Conservation (phyloP, 1,140 invertebrate species). For the Eriocheir sinensis region DNA sequence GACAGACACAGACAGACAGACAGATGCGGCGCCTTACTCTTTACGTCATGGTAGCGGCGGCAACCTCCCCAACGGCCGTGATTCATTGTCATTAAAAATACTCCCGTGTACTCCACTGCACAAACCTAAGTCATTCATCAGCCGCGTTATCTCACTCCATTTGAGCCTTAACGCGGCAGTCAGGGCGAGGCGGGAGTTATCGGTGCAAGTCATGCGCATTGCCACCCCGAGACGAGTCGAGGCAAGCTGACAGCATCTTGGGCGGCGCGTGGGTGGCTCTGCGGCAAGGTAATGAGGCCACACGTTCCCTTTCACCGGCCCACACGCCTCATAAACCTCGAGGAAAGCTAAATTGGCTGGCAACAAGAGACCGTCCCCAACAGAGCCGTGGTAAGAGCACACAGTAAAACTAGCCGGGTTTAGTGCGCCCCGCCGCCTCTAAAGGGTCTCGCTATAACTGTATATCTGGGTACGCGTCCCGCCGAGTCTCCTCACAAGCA, state of each 20-base stretch:
- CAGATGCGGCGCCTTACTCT: background rate
- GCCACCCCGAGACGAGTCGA: background rate
- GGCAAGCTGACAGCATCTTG: background rate
- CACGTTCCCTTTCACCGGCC: background rate
- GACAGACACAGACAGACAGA: background rate
- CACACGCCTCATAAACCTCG: background rate
- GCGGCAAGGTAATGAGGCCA: background rate
- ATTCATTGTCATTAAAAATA: background rate
- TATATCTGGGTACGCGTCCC: background rate
- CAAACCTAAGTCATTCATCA: background rate
- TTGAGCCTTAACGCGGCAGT: background rate
- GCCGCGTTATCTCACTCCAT: background rate
- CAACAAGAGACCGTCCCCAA: conserved; percentile 18
- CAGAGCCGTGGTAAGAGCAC: background rate
- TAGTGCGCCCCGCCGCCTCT: background rate
- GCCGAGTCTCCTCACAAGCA: background rate
- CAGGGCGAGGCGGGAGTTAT: background rate
- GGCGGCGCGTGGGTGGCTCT: background rate
- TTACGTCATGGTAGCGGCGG: background rate
- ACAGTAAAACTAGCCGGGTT: background rate
- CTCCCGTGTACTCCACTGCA: background rate
- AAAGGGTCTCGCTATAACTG: conserved; percentile 4
- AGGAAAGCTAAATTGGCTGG: background rate
- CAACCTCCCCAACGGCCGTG: background rate
- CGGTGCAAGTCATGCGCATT: background rate